phyloP scores from a whole-genome alignment of 2,113 vertebrate species.

The Calyptommatus sinebrachiatus region DNA sequence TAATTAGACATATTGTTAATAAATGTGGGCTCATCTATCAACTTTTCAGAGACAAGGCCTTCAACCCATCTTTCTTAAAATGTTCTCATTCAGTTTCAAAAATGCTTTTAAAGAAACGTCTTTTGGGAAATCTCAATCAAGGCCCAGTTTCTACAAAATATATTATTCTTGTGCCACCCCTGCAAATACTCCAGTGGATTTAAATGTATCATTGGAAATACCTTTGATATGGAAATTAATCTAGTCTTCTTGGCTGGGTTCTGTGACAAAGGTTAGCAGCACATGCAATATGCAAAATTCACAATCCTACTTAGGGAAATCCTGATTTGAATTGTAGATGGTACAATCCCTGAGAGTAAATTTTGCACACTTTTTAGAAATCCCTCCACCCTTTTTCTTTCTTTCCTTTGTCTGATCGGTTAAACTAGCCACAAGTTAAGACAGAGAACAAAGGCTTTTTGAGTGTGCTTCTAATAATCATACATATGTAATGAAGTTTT shows the following conservation, averaged over 20 bases:
- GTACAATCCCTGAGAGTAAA: constrained; percentile 59
- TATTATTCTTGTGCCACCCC: not conserved
- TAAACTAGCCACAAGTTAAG: constrained; percentile 30
- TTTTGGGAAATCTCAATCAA: not conserved
- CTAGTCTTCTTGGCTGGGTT: constrained; percentile 42
- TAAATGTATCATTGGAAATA: constrained; percentile 41
- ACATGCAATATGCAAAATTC: constrained; percentile 43
- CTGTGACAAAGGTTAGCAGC: constrained; percentile 43
- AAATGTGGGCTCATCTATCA: not conserved
- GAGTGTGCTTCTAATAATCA: constrained; percentile 23
- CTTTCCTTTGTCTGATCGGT: not conserved
- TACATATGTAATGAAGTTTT: constrained; percentile 20
- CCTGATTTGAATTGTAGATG: constrained; percentile 60
- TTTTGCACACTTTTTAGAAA: constrained; percentile 44
- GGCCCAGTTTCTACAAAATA: constrained; percentile 17
- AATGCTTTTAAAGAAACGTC: not conserved
- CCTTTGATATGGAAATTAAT: constrained; percentile 52
- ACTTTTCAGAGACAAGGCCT: not conserved
- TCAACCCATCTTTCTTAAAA: constrained; percentile 1
- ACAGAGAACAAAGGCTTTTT: not conserved
- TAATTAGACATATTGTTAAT: not conserved
- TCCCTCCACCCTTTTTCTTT: not conserved
- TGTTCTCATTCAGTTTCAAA: not conserved
- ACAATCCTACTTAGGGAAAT: constrained; percentile 52
- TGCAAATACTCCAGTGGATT: constrained; percentile 40